Conservation (phyloP, 2,888 invertebrate genomes). For the Agonopterix subpropinquella region DNA sequence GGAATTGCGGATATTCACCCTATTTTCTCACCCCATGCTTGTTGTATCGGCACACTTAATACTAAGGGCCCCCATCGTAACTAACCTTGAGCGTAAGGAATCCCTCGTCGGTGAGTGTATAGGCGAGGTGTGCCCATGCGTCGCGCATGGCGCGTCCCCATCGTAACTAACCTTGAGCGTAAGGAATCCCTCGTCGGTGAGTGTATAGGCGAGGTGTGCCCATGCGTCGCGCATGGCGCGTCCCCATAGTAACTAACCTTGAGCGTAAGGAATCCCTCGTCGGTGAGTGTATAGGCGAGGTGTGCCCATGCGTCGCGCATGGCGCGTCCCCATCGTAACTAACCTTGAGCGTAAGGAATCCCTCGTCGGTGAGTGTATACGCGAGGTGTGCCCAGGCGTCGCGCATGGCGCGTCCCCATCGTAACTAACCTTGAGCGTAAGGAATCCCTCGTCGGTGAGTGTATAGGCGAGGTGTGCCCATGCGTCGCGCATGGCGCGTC, state of each 20-base stretch:
- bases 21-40: too few relatives aligned
- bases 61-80: too few relatives aligned
- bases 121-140: too few relatives aligned
- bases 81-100: conserved; percentile 41
- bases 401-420: conserved; percentile 45
- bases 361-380: conserved; percentile 23
- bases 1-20: too few relatives aligned
- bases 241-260: conserved; percentile 28
- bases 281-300: conserved; percentile 39
- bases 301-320: conserved; percentile 43
- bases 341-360: too few relatives aligned
- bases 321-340: conserved; percentile 32
- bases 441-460: conserved; percentile 14
- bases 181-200: conserved; percentile 22
- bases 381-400: conserved; percentile 47
- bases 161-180: conserved; percentile 37
- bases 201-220: too few relatives aligned
- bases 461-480: conserved; percentile 43
- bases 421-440: too few relatives aligned
- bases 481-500: conserved; percentile 42
- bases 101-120: conserved; percentile 15
- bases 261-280: conserved; percentile 32
- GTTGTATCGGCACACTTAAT: too few relatives aligned
- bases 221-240: too few relatives aligned
- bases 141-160: too few relatives aligned